Evolutionary conservation across 2,888 invertebrate genomes (phyloP), one percentile per base, ranked within the genome.

Genomic region (Barypeithes pellucidus): DNA sequence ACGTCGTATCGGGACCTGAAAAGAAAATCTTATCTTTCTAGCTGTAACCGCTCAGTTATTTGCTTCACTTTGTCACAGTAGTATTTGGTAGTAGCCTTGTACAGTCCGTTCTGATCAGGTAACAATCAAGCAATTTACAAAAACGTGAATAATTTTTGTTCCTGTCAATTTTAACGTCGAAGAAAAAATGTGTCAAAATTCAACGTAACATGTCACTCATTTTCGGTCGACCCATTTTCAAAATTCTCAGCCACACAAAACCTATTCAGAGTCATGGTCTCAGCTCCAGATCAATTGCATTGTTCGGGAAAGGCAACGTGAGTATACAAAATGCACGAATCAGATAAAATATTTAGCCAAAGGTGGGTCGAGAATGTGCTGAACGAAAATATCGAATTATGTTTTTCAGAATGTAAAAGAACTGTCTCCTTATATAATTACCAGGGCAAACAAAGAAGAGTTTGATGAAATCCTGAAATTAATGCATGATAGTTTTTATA

Each of bases 401-500:
- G 9, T 16, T n/a, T 20, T 47, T 14, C n/a, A 62, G 43, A 47
- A 67, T 59, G 43, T 59, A 1, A 65, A 76, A 60, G 57, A 73
- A n/a, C 11, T 72, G 22, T 77, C 77, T n/a, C 78, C 75, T 0
- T 86, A 81, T 75, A 73, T 84, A 14, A 82, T 89, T 16, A 84
- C 87, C 61, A 85, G 85, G 12, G 89, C 87, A 0, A 83, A 81
- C 43, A 79, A 79, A 18, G 81, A 86, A 16, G 88, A 90, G 66
- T 85, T 85, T 3, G 82, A 83, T 45, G 72, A 86, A 70, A 87
- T 90, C 54, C 79, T 87, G 0, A 85, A 88, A 20, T 86, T 89
- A 76, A 86, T 90, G 72, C 87, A 87, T 81, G 83, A 84, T 0
- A 84, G 88, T 47, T 89, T 87, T 81, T 89, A 88, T 86, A 86